Conservation (phyloP, 2,113 vertebrate species). For the Hypanus sabinus region DNA sequence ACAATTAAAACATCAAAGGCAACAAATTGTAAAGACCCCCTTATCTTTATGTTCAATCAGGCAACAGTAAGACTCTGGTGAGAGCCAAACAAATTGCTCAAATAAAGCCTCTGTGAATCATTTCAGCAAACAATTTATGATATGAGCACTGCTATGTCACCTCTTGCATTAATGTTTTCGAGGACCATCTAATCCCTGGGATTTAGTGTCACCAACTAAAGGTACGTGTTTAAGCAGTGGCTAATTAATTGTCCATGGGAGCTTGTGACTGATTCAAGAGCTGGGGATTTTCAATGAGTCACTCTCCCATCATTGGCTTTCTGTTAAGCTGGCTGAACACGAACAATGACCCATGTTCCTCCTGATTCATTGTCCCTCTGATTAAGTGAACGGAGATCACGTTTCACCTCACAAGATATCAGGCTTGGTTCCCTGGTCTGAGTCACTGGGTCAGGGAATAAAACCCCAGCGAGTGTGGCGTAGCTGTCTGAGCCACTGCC, state of each 20-base stretch:
- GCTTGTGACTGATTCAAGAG: neutral
- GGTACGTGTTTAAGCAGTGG: neutral
- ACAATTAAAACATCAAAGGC: constrained; percentile 24
- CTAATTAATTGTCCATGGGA: neutral
- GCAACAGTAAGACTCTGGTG: neutral
- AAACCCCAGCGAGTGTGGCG: neutral
- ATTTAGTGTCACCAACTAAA: neutral
- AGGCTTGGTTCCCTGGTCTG: neutral
- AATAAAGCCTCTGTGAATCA: neutral
- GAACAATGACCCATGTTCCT: neutral
- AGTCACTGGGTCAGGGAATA: neutral
- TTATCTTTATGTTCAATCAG: neutral
- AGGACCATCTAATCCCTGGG: neutral
- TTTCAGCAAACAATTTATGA: neutral
- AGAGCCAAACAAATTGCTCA: neutral
- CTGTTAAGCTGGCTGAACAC: neutral
- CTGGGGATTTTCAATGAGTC: neutral
- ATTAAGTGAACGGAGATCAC: neutral
- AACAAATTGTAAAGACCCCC: neutral
- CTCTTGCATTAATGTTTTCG: neutral
- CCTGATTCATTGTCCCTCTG: neutral
- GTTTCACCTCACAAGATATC: neutral
- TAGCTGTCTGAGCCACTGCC: too few species aligned
- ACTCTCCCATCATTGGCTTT: neutral
- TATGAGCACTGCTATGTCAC: neutral